Evolutionary conservation across 2,797 vertebrate species (phyloP), one percentile per base, ranked within the genome.

Genomic region (Scarus forsteni): DNA sequence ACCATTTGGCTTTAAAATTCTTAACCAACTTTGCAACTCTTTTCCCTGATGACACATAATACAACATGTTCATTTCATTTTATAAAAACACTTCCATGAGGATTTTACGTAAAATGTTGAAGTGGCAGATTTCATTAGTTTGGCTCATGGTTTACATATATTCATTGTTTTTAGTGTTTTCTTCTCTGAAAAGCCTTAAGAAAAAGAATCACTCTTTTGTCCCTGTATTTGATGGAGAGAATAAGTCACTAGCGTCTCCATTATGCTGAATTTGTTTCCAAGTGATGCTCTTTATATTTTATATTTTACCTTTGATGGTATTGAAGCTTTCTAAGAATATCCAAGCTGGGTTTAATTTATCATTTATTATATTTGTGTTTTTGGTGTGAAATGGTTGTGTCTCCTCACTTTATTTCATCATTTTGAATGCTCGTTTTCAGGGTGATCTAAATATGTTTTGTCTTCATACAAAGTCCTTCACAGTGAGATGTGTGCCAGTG

Each of bases 131-230:
- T 45, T 18, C 15, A 13, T 51, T 58, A 58, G 59, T 56, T 42
- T 65, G 18, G 43, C 43, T 68, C 49, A 14, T 55, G 63, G 77
- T 87, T 88, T 83, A 73, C 85, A 76, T 55, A n/a, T 38, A 44
- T 52, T 59, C 48, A 12, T 79, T 19, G 66, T 68, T 44, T 5
- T 51, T 39, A 73, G 61, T 75, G 44, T 72, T 79, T 57, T 73
- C 19, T 44, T 63, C 61, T 66, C 42, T 73, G 56, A 79, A 90
- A 77, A 87, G 93, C 94, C 93, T 95, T 94, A 89, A 53, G 55
- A 16, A 52, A 60, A 60, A 61, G 39, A 12, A 57, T 70, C 40
- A 12, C 12, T 57, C n/a, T 60, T 54, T 66, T 55, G 16, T n/a
- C 61, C 79, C 35, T 16, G 12, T 8, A 84, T 27, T 54, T 57